These are phyloP conservation scores for Ptilonorhynchus violaceus DNA, from an alignment of 2,113 vertebrate species.

Conservation along the genomic window DNA sequence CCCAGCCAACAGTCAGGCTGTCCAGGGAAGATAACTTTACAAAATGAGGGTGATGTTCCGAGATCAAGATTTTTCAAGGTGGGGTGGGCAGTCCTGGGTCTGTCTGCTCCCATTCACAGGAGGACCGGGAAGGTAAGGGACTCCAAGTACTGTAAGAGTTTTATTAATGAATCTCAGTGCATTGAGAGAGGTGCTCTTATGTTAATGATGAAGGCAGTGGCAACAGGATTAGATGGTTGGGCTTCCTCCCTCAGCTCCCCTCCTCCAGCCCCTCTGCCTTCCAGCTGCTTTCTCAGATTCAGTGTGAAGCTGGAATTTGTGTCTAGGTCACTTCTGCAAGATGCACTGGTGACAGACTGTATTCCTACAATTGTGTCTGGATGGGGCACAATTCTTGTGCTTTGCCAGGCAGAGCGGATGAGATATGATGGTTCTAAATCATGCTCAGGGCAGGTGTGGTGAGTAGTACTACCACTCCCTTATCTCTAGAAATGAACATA, in stretches of 20 bases:
- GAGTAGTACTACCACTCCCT: not conserved
- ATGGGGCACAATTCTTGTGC: not conserved
- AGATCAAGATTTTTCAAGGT: not conserved
- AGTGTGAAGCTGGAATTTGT: not conserved
- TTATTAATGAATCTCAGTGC: not conserved
- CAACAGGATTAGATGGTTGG: not conserved
- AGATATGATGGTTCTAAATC: not conserved
- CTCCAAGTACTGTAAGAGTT: not conserved
- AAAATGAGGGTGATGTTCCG: not conserved
- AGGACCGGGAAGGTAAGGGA: not conserved
- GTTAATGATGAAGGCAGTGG: not conserved
- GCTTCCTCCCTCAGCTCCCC: not conserved
- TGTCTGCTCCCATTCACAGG: not conserved
- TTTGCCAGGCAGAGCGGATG: not conserved
- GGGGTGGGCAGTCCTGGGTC: not conserved
- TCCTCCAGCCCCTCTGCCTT: not conserved
- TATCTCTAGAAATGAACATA: not conserved
- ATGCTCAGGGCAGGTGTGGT: not conserved
- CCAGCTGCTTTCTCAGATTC: not conserved
- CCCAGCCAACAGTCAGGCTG: not conserved
- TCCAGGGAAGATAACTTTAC: not conserved
- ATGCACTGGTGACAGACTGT: not conserved
- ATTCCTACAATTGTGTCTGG: not conserved
- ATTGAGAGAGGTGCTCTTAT: not conserved
- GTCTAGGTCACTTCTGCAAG: not conserved